Conservation (phyloP, 2,888 invertebrate species). For the Drosophila melanosoma region DNA sequence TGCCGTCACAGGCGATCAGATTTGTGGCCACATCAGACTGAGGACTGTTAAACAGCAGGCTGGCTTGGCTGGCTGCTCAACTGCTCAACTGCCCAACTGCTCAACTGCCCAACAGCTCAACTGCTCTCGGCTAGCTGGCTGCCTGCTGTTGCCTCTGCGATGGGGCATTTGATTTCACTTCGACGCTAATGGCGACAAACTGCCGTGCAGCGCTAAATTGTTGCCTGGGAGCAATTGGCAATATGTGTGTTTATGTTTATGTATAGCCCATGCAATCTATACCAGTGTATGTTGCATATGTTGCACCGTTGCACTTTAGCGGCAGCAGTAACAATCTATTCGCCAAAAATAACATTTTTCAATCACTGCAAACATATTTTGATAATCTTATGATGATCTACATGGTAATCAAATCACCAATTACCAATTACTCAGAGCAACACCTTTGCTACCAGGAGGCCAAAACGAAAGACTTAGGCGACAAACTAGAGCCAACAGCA, state of each 20-base stretch:
- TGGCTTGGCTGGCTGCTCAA: constrained; percentile 4
- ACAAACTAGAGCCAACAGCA: constrained; percentile 57
- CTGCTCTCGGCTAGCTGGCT: constrained; percentile 12
- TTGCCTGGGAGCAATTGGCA: constrained; percentile 40
- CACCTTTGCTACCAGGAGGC: constrained; percentile 46
- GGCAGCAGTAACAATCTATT: constrained; percentile 38
- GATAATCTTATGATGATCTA: constrained; percentile 70
- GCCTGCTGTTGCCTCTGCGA: constrained; percentile 11
- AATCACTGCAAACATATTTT: constrained; percentile 42
- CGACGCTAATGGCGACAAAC: constrained; percentile 84
- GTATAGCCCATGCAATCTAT: constrained; percentile 26
- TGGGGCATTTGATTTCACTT: constrained; percentile 74
- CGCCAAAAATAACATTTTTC: constrained; percentile 63
- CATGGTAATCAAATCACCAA: constrained; percentile 76
- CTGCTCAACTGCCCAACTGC: not conserved
- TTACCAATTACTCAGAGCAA: constrained; percentile 74
- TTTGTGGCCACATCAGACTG: constrained; percentile 64
- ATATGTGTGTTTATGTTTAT: constrained; percentile 3
- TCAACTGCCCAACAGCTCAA: not conserved
- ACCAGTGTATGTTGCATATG: constrained; percentile 12
- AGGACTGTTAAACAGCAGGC: constrained; percentile 34
- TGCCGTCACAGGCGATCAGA: constrained; percentile 80
- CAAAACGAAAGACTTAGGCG: constrained; percentile 74
- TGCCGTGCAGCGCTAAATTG: constrained; percentile 82
- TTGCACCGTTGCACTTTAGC: constrained; percentile 28